These are phyloP conservation scores for Spheniscus humboldti DNA, from an alignment of 2,797 vertebrate genomes.

Conservation along the genomic window DNA sequence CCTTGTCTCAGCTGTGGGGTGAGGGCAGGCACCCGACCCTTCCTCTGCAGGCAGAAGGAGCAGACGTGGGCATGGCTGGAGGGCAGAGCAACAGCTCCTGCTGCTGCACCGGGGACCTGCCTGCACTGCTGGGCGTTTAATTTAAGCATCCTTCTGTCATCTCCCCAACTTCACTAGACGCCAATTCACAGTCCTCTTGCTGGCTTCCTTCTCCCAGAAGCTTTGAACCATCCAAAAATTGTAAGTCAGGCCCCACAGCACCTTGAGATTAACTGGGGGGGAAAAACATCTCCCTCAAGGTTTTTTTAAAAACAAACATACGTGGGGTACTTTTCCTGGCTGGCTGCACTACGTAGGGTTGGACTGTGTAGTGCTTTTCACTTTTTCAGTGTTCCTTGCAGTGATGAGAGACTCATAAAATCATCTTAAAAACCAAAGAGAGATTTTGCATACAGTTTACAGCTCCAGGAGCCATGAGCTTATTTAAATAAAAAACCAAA, in stretches of 20 bases:
- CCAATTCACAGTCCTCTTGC: neutral
- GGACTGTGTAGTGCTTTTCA: neutral
- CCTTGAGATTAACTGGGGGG: neutral
- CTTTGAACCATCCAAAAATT: neutral
- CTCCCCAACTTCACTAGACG: neutral
- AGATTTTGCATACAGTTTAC: neutral
- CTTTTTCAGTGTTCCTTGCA: neutral
- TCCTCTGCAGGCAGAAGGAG: neutral
- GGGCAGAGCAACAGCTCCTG: neutral
- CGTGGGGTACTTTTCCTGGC: neutral
- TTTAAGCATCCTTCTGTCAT: neutral
- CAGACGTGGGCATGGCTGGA: neutral
- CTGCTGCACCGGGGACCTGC: neutral
- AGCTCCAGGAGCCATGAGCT: neutral
- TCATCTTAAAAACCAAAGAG: neutral
- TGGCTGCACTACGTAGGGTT: neutral
- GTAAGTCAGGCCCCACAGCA: neutral
- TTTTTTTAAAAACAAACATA: neutral
- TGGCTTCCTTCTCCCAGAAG: neutral
- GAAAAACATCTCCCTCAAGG: neutral
- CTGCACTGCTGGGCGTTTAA: neutral
- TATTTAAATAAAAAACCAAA: neutral
- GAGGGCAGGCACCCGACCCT: neutral
- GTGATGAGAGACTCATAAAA: neutral
- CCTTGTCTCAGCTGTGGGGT: neutral